Percentiles rank a stretch among this genome's conserved stretches.
Evolutionary conservation across 92 coral and sea anemone genomes (phyloP).

Genomic region (Hydrozoanthus gracilis): DNA sequence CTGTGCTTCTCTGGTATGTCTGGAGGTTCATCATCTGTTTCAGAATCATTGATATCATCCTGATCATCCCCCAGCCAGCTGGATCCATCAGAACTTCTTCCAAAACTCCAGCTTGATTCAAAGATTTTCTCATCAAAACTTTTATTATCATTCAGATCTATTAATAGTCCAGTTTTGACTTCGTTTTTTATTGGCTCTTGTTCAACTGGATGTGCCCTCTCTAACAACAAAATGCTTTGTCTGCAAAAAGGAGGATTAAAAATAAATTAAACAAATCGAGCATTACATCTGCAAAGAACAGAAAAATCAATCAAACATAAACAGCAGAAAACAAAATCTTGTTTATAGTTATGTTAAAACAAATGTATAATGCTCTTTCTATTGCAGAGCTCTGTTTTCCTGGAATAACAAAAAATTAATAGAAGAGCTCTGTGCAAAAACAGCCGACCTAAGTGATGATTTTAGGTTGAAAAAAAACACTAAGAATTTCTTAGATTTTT

Average conservation of each 20-base stretch:
- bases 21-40: slow-evolving; percentile 44
- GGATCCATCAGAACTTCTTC: slow-evolving; percentile 22
- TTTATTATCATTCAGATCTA: slow-evolving; percentile 57
- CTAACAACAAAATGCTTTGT: slow-evolving; percentile 36
- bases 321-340: not conserved
- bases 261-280: not conserved
- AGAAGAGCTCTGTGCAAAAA: no score
- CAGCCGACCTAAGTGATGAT: no score
- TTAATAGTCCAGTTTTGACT: slow-evolving; percentile 60
- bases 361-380: no score
- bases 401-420: no score
- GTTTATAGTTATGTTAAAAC: no score
- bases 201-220: slow-evolving; percentile 44
- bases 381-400: no score
- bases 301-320: not conserved
- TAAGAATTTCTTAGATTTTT: no score
- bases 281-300: not conserved
- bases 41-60: slow-evolving; percentile 36
- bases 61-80: slow-evolving; percentile 37
- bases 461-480: no score
- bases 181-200: slow-evolving; percentile 37
- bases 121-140: not conserved
- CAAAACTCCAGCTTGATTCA: slow-evolving; percentile 13
- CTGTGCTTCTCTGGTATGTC: slow-evolving; percentile 44
- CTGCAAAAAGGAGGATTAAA: not conserved